phyloP scores from a whole-genome alignment of 2,113 vertebrate species.

The Pelvicachromis taeniatus region DNA sequence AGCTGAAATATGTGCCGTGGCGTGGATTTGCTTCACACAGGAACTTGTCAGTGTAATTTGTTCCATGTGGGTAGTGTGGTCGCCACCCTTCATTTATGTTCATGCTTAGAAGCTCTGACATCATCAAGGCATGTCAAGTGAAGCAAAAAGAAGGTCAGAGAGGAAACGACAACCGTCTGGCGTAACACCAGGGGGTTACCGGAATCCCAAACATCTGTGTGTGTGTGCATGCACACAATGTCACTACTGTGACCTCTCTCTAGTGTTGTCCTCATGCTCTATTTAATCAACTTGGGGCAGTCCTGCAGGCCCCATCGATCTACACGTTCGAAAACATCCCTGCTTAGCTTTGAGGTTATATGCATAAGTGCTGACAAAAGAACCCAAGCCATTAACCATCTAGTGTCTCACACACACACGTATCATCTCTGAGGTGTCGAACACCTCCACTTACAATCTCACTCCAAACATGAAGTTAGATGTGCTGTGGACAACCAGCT shows the following conservation, averaged over 20 bases:
- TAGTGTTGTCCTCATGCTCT: slow-evolving; percentile 36
- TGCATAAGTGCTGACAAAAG: slow-evolving; percentile 10
- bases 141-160: slow-evolving; percentile 59
- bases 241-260: slow-evolving; percentile 43
- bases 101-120: slow-evolving; percentile 61
- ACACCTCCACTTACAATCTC: not conserved
- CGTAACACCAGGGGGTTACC: slow-evolving; percentile 41
- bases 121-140: slow-evolving; percentile 57
- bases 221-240: not conserved
- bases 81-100: slow-evolving; percentile 63
- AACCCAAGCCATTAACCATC: not conserved
- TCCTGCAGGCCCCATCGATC: slow-evolving; percentile 24
- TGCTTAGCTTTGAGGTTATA: slow-evolving; percentile 14
- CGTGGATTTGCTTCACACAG: slow-evolving; percentile 25
- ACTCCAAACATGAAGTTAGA: not conserved
- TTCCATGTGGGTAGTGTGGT: slow-evolving; percentile 60
- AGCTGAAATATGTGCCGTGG: slow-evolving; percentile 35
- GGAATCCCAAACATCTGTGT: slow-evolving; percentile 42
- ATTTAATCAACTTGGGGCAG: slow-evolving; percentile 10
- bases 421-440: not conserved
- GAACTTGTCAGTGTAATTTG: slow-evolving; percentile 58
- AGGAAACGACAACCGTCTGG: slow-evolving; percentile 44
- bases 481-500: not conserved
- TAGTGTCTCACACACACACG: not conserved
- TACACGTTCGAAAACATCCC: slow-evolving; percentile 10